Evolutionary conservation across 2,888 invertebrate genomes (phyloP).

Genomic region (Leptinotarsa juncta): DNA sequence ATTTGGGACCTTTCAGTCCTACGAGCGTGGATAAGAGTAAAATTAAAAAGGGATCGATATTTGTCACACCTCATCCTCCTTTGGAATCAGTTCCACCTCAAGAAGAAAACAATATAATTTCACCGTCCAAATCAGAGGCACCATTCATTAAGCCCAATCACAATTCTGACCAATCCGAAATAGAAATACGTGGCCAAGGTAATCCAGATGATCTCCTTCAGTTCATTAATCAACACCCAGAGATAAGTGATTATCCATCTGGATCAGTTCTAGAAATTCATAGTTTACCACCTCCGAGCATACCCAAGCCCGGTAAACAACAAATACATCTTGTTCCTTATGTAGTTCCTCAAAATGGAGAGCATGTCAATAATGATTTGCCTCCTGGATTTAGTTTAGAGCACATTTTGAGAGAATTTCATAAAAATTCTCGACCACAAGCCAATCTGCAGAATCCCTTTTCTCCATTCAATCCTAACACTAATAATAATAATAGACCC

Average conservation of each 20-base stretch:
- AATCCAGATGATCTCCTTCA: conserved; percentile 62
- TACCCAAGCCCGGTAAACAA: conserved; percentile 41
- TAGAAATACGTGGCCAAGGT: conserved; percentile 58
- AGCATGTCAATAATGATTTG: conserved; percentile 45
- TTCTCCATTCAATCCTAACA: conserved; percentile 35
- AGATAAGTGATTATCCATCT: conserved; percentile 62
- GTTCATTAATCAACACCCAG: conserved; percentile 64
- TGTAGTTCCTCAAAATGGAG: conserved; percentile 47
- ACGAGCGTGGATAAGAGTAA: conserved; percentile 47
- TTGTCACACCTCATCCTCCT: conserved; percentile 50
- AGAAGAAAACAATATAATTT: conserved; percentile 30
- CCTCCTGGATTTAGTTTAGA: conserved; percentile 59
- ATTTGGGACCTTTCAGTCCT: conserved; percentile 66
- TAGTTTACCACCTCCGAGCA: conserved; percentile 48
- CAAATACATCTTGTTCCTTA: conserved; percentile 52
- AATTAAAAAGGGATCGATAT: conserved; percentile 46
- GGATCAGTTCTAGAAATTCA: conserved; percentile 64
- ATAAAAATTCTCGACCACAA: conserved; percentile 55
- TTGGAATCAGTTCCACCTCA: conserved; percentile 2
- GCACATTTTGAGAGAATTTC: conserved; percentile 62
- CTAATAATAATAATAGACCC: conserved; percentile 51
- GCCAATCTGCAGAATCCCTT: conserved; percentile 37
- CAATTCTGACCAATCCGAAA: conserved; percentile 40
- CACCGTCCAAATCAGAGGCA: conserved; percentile 29
- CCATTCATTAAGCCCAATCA: conserved; percentile 36